Evolutionary conservation across 1,140 invertebrate genomes (phyloP).

Genomic region (Bombyx mandarina): DNA sequence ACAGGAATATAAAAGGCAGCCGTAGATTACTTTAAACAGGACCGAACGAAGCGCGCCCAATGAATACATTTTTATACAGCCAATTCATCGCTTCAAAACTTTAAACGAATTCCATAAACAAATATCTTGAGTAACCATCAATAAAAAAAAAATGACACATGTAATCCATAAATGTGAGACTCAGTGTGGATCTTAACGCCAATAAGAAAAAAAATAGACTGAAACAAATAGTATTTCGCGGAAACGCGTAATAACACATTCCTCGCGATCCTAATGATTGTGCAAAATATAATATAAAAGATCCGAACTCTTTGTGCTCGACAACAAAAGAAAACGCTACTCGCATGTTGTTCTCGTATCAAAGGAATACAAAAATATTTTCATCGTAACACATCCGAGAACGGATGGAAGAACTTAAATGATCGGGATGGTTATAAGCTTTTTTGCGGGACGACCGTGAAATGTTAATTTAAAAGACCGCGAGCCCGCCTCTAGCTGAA

Average conservation of each 20-base stretch:
- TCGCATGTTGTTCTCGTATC: conserved; percentile 5
- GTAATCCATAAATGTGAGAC: background rate
- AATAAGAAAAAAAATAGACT: background rate
- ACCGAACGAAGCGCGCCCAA: conserved; percentile 14
- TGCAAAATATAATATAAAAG: conserved; percentile 3
- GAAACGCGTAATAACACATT: conserved; percentile 4
- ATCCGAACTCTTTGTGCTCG: conserved; percentile 5
- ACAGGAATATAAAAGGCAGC: conserved; percentile 32
- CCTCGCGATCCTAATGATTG: conserved; percentile 7
- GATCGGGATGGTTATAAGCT: conserved; percentile 2
- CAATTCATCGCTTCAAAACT: conserved; percentile 1
- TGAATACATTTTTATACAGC: conserved; percentile 15
- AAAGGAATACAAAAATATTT: conserved; percentile 8
- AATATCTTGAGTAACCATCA: background rate
- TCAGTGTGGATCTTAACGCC: background rate
- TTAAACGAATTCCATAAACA: background rate
- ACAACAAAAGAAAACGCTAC: conserved; percentile 9
- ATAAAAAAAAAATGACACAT: background rate
- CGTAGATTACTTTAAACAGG: conserved; percentile 28
- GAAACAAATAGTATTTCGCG: conserved; percentile 3
- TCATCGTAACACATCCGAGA: conserved; percentile 3
- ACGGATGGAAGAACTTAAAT: conserved; percentile 5
- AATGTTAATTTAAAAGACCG: conserved; percentile 15
- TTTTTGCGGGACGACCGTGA: conserved; percentile 8
- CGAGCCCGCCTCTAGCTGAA: conserved; percentile 9